Evolutionary conservation across 2,797 vertebrate species (phyloP), one percentile per base, ranked within the genome.

Genomic region (Fundulus diaphanus): DNA sequence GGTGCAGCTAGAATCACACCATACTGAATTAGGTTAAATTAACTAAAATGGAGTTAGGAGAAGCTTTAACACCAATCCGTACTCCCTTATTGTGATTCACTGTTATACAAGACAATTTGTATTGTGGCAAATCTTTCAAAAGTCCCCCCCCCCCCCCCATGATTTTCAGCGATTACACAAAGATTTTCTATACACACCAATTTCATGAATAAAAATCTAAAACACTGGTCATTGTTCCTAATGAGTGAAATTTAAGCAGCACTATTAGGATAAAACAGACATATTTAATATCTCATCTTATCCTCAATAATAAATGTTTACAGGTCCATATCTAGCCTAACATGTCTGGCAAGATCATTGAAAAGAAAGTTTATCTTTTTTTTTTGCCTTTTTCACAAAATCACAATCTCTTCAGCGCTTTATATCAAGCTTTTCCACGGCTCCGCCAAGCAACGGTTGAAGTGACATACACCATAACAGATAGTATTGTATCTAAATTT

Each of bases 1-100:
- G 81, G 84, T 80, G 85, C 82, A 74, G 76, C 69, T 79, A 65
- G 80, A 73, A 82, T 75, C 78, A 69, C 4, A 70, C 70, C 68
- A 63, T 76, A 78, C 82, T 84, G 78, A 74, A 77, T 79, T 78
- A 83, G 49, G 67, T 83, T 79, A 79, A 78, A 75, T 87, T 80
- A 91, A 77, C 78, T 68, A 68, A 42, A 76, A 68, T 9, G 44
- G 37, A 73, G 66, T 78, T 72, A 68, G 37, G 48, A 27, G 11
- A 80, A 49, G 72, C 49, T 80, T 81, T 56, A 81, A 42, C 44
- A 68, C 49, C 51, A 59, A 73, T 48, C 59, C 46, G 7, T 42
- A n/a, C 3, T 71, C 37, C 15, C 35, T 68, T 72, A 54, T 52
- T 49, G 12, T 22, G 11, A n/a, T 37, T 67, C 59, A 67, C 13